A percentile compares a stretch with the other conserved stretches of the same genome.
Conservation (phyloP, 2,797 vertebrate genomes). For the Danionella dracula region DNA sequence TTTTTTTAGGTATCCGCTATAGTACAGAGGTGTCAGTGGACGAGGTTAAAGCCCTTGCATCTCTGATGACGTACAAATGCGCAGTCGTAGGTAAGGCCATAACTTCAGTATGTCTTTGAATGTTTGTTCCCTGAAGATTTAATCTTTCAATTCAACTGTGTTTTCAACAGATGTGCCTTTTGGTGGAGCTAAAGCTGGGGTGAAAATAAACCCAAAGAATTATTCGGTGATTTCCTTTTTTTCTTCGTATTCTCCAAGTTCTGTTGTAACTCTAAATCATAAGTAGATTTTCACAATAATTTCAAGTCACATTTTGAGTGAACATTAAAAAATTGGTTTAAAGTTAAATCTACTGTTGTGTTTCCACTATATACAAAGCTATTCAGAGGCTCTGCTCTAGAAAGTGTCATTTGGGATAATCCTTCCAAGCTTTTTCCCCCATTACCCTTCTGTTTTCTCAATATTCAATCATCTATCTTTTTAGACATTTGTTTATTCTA, state of each 20-base stretch:
- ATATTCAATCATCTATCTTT: too few species aligned
- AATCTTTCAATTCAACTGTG: constrained; percentile 11
- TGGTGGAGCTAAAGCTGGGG: constrained; percentile 95
- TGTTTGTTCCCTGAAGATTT: not conserved
- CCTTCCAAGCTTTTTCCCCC: too few species aligned
- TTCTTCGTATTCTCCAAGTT: not conserved
- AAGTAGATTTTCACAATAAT: too few species aligned
- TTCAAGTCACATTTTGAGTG: too few species aligned
- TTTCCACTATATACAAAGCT: too few species aligned
- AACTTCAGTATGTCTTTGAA: constrained; percentile 1
- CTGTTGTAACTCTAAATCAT: not conserved
- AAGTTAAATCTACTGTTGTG: too few species aligned
- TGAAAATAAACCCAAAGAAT: constrained; percentile 91
- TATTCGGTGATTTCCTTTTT: constrained; percentile 86
- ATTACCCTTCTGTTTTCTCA: too few species aligned
- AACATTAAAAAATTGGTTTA: too few species aligned
- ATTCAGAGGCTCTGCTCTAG: too few species aligned
- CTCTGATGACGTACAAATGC: constrained; percentile 96
- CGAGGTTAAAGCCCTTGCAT: constrained; percentile 93
- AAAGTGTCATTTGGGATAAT: too few species aligned
- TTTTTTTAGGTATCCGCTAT: constrained; percentile 83
- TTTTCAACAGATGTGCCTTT: constrained; percentile 89
- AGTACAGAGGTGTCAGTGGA: constrained; percentile 89
- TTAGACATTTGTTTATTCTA: too few species aligned
- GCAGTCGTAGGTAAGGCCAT: constrained; percentile 87